Percentiles rank a stretch among this genome's conserved stretches.
Conservation (phyloP, 1,140 invertebrate genomes). For the Drosophila navojoa region DNA sequence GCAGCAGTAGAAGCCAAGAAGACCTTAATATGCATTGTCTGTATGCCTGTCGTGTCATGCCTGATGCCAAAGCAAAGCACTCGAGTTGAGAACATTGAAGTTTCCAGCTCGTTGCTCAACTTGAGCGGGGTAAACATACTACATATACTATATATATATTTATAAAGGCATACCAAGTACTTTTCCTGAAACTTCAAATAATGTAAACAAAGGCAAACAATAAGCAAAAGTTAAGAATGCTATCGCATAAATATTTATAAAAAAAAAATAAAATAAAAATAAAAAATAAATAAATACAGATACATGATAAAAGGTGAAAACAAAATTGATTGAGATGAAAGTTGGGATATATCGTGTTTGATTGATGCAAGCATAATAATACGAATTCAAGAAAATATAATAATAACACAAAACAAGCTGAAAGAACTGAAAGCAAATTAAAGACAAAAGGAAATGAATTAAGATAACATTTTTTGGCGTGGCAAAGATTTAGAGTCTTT, state of each 20-base stretch:
- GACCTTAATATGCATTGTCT: slow-evolving; percentile 31
- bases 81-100: slow-evolving; percentile 19
- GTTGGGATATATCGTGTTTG: slow-evolving; percentile 6
- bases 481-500: neutral
- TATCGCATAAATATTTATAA: neutral
- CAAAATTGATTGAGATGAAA: slow-evolving; percentile 17
- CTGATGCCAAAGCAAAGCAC: neutral
- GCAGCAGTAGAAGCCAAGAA: slow-evolving; percentile 1
- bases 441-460: slow-evolving; percentile 7
- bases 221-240: slow-evolving; percentile 1
- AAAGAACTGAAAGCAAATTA: slow-evolving; percentile 12
- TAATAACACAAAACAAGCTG: neutral
- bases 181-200: neutral
- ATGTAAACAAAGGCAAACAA: neutral
- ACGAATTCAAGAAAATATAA: neutral
- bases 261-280: neutral
- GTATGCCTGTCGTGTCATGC: slow-evolving; percentile 15
- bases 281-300: neutral
- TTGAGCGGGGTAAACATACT: slow-evolving; percentile 1
- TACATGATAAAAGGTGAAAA: neutral
- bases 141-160: neutral
- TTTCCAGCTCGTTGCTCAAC: slow-evolving; percentile 24
- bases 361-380: slow-evolving; percentile 6
- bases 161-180: neutral
- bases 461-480: neutral